Base-by-base conservation (phyloP, 53 echinoderm and acorn worm genomes). In the Hippasteria phrygiana region DNA sequence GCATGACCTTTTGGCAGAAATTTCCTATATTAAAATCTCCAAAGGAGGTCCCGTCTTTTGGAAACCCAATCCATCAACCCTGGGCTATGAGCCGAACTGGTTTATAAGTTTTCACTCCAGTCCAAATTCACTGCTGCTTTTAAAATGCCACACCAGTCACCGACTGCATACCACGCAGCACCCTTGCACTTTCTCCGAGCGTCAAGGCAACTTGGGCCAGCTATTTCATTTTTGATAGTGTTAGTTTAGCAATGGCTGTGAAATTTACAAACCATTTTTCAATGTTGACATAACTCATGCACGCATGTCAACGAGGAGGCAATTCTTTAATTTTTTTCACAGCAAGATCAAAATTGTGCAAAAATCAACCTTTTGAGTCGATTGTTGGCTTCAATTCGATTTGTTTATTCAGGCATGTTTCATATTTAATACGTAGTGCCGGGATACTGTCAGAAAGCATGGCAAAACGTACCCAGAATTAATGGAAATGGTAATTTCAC, bases 201-300 rank as follows among this genome's bases (percentile, higher is more conserved):
- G 64, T 64, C 8, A 37, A 73, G 40, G 42, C 39, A 38, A 47
- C 47, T 75, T 75, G 22, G 43, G 75, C 26, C 45, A 75, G 48
- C 39, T 16, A 75, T 75, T 64, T 47, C 47, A 48, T 75, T n/a
- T 75, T 75, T 22, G 75, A 46, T 50, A 75, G 48, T 27, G 41
- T 50, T 31, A 50, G 75, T 75, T 27, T 47, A 24, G 75, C 24
- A 46, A 31, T 75, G 75, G 28, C 26, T 24, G 46, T 75, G 26
- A 26, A 48, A 46, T 75, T 75, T 27, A 40, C 47, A 20, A 46
- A 29, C 38, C 74, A 54, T 18, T 54, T 26, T 75, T 40, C 46
- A 31, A 13, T 50, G 75, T 50, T 46, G 32, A 46, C 75, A 75
- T 75, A 45, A 46, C 43, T 75, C 26, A 47, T 75, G 64, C 14